phyloP scores from a whole-genome alignment of 1,140 invertebrate species.

The Heliothis subflexa region DNA sequence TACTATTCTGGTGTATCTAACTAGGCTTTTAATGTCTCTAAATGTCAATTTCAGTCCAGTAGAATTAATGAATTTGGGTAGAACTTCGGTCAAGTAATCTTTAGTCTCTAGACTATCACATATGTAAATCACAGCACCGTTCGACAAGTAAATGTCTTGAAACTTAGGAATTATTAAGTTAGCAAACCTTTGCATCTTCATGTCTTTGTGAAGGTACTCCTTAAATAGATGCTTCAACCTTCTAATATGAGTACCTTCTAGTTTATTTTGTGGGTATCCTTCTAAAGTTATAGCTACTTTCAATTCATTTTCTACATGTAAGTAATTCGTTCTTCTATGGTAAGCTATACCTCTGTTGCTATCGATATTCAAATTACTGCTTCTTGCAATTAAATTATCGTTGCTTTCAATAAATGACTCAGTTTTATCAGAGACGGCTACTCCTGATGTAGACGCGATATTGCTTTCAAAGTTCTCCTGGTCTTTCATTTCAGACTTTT shows the following conservation, averaged over 20 bases:
- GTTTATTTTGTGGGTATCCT: constrained; percentile 76
- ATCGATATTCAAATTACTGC: constrained; percentile 72
- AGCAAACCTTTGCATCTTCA: constrained; percentile 70
- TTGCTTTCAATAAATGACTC: constrained; percentile 70
- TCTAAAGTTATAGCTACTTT: constrained; percentile 76
- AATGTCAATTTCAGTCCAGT: constrained; percentile 75
- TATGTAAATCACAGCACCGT: constrained; percentile 79
- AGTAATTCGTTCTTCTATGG: constrained; percentile 78
- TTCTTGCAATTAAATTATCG: constrained; percentile 67
- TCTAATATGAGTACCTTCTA: constrained; percentile 75
- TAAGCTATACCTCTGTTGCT: constrained; percentile 78
- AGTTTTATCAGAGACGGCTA: constrained; percentile 64
- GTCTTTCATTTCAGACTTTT: constrained; percentile 46
- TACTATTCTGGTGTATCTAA: constrained; percentile 76
- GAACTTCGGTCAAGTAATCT: constrained; percentile 73
- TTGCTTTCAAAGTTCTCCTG: constrained; percentile 49
- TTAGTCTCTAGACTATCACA: constrained; percentile 81
- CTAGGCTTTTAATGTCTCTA: constrained; percentile 69
- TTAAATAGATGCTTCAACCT: constrained; percentile 75
- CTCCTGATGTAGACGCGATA: constrained; percentile 51
- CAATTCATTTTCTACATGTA: constrained; percentile 75
- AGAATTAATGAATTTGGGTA: constrained; percentile 74
- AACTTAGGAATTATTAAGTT: constrained; percentile 77
- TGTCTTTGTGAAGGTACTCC: constrained; percentile 76
- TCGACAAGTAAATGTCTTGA: constrained; percentile 76